phyloP scores from a whole-genome alignment of 2,888 invertebrate species.

The Sminthurinus aureus region DNA sequence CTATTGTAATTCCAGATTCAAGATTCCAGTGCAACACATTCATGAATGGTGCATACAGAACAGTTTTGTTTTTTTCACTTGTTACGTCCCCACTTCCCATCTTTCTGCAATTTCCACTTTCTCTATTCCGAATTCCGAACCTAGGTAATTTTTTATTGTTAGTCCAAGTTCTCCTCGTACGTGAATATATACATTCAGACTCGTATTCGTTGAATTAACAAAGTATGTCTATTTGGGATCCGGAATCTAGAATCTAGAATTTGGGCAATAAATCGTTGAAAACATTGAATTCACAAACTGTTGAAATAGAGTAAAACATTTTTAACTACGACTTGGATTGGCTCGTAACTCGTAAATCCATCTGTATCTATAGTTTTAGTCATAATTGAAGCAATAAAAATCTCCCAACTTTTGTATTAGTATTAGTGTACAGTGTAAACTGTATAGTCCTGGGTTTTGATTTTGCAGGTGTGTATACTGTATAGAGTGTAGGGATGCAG shows the following conservation, averaged over 20 bases:
- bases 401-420: too few relatives aligned
- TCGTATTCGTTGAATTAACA: background rate
- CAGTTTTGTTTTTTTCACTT: background rate
- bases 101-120: background rate
- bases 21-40: too few relatives aligned
- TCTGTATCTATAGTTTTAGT: too few relatives aligned
- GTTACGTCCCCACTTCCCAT: background rate
- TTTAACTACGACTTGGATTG: background rate
- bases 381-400: too few relatives aligned
- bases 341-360: background rate
- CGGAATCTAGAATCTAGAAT: too few relatives aligned
- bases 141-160: background rate
- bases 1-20: too few relatives aligned
- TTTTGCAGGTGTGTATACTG: too few relatives aligned
- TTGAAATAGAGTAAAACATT: background rate
- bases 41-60: too few relatives aligned
- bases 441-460: too few relatives aligned
- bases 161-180: background rate
- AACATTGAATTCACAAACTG: conserved; percentile 10
- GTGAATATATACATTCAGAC: background rate
- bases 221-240: background rate
- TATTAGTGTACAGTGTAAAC: too few relatives aligned
- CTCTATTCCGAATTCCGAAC: background rate
- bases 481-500: too few relatives aligned
- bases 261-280: background rate